These are phyloP conservation scores for Ploceus nigricollis DNA, from an alignment of 2,113 vertebrate genomes.

Conservation along the genomic window DNA sequence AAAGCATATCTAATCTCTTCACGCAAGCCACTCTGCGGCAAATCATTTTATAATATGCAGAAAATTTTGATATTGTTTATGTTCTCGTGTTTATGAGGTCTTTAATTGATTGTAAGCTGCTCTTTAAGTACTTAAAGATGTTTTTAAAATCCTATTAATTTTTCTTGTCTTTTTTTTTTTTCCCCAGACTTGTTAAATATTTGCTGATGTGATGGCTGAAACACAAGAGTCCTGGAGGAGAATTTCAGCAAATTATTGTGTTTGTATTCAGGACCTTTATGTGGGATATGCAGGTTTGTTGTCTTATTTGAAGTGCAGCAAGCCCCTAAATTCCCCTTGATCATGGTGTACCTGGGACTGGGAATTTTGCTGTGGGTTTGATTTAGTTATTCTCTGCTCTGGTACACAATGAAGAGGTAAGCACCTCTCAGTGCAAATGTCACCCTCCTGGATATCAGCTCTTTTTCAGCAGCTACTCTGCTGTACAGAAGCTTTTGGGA, in stretches of 20 bases:
- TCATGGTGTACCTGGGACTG: not conserved
- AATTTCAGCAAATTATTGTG: not conserved
- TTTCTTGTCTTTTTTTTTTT: not conserved
- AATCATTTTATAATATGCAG: constrained; percentile 54
- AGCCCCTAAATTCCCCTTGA: not conserved
- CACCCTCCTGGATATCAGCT: not conserved
- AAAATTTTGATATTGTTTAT: constrained; percentile 28
- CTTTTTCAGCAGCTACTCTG: not conserved
- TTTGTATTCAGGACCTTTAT: not conserved
- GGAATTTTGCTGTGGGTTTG: not conserved
- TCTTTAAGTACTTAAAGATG: constrained; percentile 18
- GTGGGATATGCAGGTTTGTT: not conserved
- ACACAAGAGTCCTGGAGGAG: not conserved
- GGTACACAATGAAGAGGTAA: not conserved
- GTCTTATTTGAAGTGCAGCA: not conserved
- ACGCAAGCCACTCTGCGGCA: not conserved
- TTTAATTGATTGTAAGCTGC: constrained; percentile 51
- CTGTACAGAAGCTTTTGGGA: not conserved
- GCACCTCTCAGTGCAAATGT: not conserved
- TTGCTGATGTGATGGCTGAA: not conserved
- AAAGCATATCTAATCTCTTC: constrained; percentile 60
- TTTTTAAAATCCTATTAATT: constrained; percentile 12
- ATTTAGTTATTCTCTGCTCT: not conserved
- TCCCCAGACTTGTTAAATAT: not conserved
- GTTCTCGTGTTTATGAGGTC: not conserved